A percentile compares a stretch with the other conserved stretches of the same genome.
phyloP scores from a whole-genome alignment of 2,113 vertebrate genomes.

The Psephotus haematonotus region DNA sequence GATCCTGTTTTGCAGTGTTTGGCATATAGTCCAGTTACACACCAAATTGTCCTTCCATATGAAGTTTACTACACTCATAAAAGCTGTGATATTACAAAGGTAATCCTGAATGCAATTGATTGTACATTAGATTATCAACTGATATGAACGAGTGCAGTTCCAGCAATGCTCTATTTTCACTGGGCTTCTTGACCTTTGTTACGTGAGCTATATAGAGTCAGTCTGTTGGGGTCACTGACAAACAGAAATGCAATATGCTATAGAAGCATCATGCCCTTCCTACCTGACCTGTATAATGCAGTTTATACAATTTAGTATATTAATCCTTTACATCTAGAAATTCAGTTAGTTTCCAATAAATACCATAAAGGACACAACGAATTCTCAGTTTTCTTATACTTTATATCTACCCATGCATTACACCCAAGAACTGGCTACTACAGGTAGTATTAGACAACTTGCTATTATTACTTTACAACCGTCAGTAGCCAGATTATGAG shows the following conservation, averaged over 20 bases:
- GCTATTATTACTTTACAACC: not conserved
- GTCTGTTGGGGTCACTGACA: not conserved
- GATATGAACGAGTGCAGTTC: not conserved
- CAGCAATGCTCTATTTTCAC: not conserved
- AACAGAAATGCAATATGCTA: not conserved
- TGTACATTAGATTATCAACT: not conserved
- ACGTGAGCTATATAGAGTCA: not conserved
- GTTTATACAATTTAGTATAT: not conserved
- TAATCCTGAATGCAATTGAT: not conserved
- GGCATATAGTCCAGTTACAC: not conserved
- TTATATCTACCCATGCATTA: not conserved
- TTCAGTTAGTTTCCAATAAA: not conserved
- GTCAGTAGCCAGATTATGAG: not conserved
- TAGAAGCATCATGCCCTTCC: not conserved
- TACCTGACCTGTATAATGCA: not conserved
- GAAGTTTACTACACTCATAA: not conserved
- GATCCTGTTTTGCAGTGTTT: not conserved
- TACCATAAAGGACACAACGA: not conserved
- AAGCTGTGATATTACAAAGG: not conserved
- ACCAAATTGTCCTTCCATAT: not conserved
- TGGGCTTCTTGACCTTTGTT: not conserved
- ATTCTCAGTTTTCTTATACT: not conserved
- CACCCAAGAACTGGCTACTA: not conserved
- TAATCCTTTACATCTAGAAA: not conserved
- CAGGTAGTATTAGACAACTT: not conserved